Percentiles rank a stretch among this genome's conserved stretches.
These are phyloP conservation scores for Enoplosus armatus DNA, from an alignment of 2,797 vertebrate genomes.

Conservation along the genomic window DNA sequence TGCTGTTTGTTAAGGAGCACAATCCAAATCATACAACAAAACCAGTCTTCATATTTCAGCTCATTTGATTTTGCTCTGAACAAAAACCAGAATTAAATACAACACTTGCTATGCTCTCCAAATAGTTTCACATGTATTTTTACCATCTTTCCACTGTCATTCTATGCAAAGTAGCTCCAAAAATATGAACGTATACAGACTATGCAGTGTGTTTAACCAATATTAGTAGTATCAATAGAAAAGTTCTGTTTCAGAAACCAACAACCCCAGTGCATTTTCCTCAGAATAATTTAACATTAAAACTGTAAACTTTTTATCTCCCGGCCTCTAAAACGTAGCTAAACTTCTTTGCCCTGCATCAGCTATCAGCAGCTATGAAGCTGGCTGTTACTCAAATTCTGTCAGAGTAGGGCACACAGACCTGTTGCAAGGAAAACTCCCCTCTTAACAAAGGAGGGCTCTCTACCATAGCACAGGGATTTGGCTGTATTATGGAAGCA, in stretches of 20 bases:
- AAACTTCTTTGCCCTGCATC: conserved; percentile 7
- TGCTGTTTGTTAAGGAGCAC: neutral
- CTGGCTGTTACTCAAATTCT: conserved; percentile 13
- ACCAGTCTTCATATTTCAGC: neutral
- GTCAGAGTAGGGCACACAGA: neutral
- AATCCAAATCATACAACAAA: conserved; percentile 4
- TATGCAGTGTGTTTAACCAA: neutral
- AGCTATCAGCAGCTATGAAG: neutral
- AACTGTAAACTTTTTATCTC: neutral
- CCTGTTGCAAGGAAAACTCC: conserved; percentile 29
- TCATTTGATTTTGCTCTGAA: neutral
- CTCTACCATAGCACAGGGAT: conserved; percentile 32
- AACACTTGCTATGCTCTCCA: neutral
- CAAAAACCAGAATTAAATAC: neutral
- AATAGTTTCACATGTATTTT: neutral
- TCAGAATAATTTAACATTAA: neutral
- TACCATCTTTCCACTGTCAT: neutral
- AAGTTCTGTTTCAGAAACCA: too few species aligned
- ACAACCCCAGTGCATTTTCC: neutral
- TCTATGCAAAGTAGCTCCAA: neutral
- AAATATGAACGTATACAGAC: neutral
- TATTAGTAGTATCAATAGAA: neutral
- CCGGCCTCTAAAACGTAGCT: neutral
- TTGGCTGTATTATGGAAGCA: conserved; percentile 42
- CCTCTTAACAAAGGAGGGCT: conserved; percentile 26